These are phyloP conservation scores for Diarsia mendica DNA, from an alignment of 2,888 invertebrate species.

Conservation along the genomic window DNA sequence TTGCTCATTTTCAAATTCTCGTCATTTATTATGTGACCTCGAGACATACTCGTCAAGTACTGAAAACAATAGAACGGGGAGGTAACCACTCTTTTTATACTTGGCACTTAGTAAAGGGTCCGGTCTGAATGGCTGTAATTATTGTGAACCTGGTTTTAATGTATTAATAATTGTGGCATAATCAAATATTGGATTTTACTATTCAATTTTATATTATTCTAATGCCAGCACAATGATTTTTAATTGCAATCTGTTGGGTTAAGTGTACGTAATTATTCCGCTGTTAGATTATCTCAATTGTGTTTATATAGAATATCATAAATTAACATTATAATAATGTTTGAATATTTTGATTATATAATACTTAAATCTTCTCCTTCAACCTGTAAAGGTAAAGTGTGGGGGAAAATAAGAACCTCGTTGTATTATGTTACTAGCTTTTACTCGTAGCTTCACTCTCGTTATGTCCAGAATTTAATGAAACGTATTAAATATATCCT, in stretches of 20 bases:
- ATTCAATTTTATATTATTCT: not conserved
- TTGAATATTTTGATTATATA: too few species aligned
- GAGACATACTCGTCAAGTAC: slow-evolving; percentile 24
- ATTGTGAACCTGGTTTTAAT: slow-evolving; percentile 26
- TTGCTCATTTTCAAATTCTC: slow-evolving; percentile 38
- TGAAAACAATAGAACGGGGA: slow-evolving; percentile 40
- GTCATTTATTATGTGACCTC: slow-evolving; percentile 34
- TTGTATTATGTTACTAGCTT: too few species aligned
- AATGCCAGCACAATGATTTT: not conserved
- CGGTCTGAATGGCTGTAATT: slow-evolving; percentile 9
- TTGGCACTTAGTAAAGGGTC: slow-evolving; percentile 39
- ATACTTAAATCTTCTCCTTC: too few species aligned
- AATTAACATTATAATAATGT: too few species aligned
- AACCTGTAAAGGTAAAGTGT: too few species aligned
- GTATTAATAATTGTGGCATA: not conserved
- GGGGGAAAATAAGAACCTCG: too few species aligned
- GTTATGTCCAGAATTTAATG: too few species aligned
- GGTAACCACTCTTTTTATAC: slow-evolving; percentile 35
- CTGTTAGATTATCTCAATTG: too few species aligned
- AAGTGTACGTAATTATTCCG: too few species aligned
- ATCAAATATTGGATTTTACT: not conserved
- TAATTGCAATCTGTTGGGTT: not conserved
- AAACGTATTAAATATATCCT: too few species aligned
- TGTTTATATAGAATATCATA: too few species aligned
- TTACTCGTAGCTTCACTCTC: too few species aligned